Evolutionary conservation across 2,113 vertebrate species (phyloP).

Genomic region (Ranitomeya variabilis): DNA sequence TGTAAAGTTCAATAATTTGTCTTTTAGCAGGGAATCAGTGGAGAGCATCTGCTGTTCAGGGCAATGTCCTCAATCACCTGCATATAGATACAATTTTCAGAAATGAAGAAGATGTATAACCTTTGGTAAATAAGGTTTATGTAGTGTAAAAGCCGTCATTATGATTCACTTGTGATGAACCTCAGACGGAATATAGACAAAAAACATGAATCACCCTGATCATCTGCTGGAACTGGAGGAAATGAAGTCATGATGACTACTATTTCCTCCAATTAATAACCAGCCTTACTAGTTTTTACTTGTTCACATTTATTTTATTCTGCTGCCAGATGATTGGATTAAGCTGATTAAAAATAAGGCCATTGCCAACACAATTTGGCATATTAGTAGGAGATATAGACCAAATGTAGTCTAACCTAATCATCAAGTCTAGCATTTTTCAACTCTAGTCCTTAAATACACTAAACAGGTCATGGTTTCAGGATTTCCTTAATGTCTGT

Average conservation of each 20-base stretch:
- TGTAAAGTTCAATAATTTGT: not conserved
- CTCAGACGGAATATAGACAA: not conserved
- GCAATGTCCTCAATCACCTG: not conserved
- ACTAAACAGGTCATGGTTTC: not conserved
- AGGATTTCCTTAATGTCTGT: not conserved
- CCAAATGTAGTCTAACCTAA: not conserved
- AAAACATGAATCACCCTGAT: not conserved
- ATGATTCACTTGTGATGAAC: not conserved
- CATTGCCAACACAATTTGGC: not conserved
- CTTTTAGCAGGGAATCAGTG: not conserved
- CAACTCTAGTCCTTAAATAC: not conserved
- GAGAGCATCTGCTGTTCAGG: not conserved
- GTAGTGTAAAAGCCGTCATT: not conserved
- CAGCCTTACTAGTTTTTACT: not conserved
- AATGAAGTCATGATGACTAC: slow-evolving; percentile 1
- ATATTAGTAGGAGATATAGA: not conserved
- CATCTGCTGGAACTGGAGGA: not conserved
- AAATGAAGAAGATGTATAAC: not conserved
- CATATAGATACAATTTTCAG: not conserved
- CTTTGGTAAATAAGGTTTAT: not conserved
- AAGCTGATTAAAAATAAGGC: not conserved
- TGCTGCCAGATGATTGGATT: not conserved
- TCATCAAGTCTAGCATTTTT: not conserved
- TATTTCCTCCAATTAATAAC: not conserved
- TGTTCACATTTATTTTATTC: not conserved